Base-by-base conservation (phyloP, 2,113 vertebrate species). In the Litocranius walleri region DNA sequence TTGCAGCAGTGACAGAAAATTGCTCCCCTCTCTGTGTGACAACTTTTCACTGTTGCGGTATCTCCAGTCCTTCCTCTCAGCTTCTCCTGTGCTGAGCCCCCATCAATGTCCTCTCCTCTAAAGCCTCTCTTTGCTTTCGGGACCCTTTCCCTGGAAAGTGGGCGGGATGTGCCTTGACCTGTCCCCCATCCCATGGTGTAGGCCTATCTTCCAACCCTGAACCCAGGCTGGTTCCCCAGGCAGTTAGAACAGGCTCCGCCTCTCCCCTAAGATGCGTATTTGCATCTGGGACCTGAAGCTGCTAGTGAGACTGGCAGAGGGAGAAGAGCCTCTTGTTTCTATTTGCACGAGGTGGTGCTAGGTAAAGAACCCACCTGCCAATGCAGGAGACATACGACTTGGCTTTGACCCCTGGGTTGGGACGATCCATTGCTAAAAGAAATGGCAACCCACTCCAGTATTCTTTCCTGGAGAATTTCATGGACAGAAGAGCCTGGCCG, bases 31-130 rank as follows among this genome's bases (percentile, higher is more conserved):
- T 36, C 12, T 67, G 21, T 8, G 1, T 67, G 57, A 25, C 6
- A 9, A 13, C 27, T 2, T 48, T 30, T 57, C 16, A 1, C 23
- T 64, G 4, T 59, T 50, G 43, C 0, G 0, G 2, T 33, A 10
- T 77, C 29, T 27, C 45, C 9, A 3, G 45, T 29, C 21, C 40
- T n/a, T 90, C 14, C 2, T 29, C 2, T 29, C 25, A 3, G 17
- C 54, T 67, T 91, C 27, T 80, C 23, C 33, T 36, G 11, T 40
- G 25, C 27, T 71, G 57, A n/a, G 2, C 54, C 54, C 21, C 45
- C 6, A 14, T 19, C 30, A 33, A 4, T n/a, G 29, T 15, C 64
- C 19, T 59, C 13, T 85, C 19, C 36, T 94, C 43, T 82, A 29
- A 80, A 89, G 57, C 9, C 45, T 50, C 13, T 54, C 3, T 61